Evolutionary conservation across 2,113 vertebrate species (phyloP).

Genomic region (Anseranas semipalmata): DNA sequence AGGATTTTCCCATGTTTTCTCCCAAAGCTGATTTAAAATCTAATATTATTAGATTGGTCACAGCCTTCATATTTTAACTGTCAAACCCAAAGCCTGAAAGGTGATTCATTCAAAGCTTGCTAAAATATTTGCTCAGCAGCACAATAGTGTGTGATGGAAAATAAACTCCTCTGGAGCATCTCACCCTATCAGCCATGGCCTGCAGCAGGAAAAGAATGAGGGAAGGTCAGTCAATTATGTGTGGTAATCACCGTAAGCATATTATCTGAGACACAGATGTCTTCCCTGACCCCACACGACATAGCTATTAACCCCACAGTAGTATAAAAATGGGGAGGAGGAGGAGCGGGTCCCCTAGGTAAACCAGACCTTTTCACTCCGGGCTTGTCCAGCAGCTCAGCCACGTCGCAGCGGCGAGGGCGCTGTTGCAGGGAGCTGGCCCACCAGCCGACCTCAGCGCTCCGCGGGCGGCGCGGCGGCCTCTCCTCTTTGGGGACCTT

Average conservation of each 20-base stretch:
- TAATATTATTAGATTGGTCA: slow-evolving; percentile 79
- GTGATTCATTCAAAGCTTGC: slow-evolving; percentile 91
- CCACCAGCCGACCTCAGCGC: slow-evolving; percentile 60
- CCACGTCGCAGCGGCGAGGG: slow-evolving; percentile 53
- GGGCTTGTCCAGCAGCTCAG: slow-evolving; percentile 68
- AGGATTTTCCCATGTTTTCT: slow-evolving; percentile 71
- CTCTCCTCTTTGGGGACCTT: slow-evolving; percentile 69
- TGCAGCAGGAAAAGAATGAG: slow-evolving; percentile 88
- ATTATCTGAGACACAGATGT: slow-evolving; percentile 94
- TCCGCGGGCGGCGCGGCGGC: background rate
- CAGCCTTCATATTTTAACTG: slow-evolving; percentile 82
- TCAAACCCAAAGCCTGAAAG: slow-evolving; percentile 79
- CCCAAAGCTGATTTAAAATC: slow-evolving; percentile 77
- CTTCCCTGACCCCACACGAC: slow-evolving; percentile 89
- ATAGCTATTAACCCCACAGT: slow-evolving; percentile 89
- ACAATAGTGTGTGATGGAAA: slow-evolving; percentile 91
- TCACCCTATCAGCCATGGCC: slow-evolving; percentile 86
- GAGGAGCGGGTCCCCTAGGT: slow-evolving; percentile 75
- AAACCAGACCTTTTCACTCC: slow-evolving; percentile 80
- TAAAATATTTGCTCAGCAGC: slow-evolving; percentile 95
- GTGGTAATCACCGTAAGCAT: slow-evolving; percentile 94
- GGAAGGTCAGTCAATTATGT: slow-evolving; percentile 97
- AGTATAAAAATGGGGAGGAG: slow-evolving; percentile 84
- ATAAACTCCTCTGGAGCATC: slow-evolving; percentile 84
- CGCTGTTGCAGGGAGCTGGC: slow-evolving; percentile 61